phyloP scores from a whole-genome alignment of 2,797 vertebrate species.

The Anguilla anguilla region DNA sequence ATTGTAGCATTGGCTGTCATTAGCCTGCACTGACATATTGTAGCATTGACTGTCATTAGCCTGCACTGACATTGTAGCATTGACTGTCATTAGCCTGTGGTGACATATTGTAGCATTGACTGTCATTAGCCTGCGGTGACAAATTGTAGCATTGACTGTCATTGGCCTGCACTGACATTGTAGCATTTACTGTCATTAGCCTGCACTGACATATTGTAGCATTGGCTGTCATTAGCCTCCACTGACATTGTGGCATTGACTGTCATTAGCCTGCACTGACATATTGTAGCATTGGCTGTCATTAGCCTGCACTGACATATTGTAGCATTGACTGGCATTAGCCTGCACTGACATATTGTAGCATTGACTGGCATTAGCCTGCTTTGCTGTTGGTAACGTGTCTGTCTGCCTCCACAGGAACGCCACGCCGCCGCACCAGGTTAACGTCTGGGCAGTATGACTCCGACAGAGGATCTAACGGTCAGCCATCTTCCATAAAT shows the following conservation, averaged over 20 bases:
- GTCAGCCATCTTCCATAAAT: conserved; percentile 57
- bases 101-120: too few relatives aligned
- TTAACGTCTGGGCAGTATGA: conserved; percentile 79
- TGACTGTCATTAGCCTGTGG: too few relatives aligned
- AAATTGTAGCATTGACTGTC: too few relatives aligned
- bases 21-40: too few relatives aligned
- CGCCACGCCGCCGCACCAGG: conserved; percentile 74
- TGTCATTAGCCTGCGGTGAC: not conserved
- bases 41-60: too few relatives aligned
- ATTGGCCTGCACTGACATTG: not conserved
- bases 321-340: not conserved
- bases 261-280: not conserved
- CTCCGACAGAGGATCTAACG: conserved; percentile 78
- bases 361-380: not conserved
- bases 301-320: not conserved
- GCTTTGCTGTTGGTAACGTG: not conserved
- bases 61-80: too few relatives aligned
- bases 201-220: too few relatives aligned
- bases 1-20: too few relatives aligned
- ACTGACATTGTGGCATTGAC: too few relatives aligned
- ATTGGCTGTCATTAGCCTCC: too few relatives aligned
- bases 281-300: too few relatives aligned
- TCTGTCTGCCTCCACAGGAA: conserved; percentile 59
- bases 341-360: not conserved
- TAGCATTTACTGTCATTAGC: too few relatives aligned